Base-by-base conservation (phyloP, 2,888 invertebrate species). In the Ametastegia equiseti region DNA sequence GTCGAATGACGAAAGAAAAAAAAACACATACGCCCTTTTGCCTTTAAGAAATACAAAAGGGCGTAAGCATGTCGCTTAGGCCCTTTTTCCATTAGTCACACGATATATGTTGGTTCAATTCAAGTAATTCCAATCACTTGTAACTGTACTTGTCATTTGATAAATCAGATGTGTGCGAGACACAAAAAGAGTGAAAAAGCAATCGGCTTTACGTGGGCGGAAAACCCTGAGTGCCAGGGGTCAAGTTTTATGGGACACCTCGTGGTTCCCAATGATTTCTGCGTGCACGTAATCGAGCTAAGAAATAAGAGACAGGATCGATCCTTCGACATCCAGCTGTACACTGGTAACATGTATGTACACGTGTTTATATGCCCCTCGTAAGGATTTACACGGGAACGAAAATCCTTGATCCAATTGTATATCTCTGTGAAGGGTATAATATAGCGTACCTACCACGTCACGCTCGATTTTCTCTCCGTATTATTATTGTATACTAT, bases 341-440 rank as follows among this genome's bases (percentile, higher is more conserved):
- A 65, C 6, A 33, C n/a, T 2, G 15, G 15, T 54, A 1, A 19
- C 19, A 54, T 7, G n/a, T 54, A 36, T n/a, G 27, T 33, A 2
- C n/a, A 9, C 30, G 15, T 36, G 63, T 65, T n/a, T 65, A 36
- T 19, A 36, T 5, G 15, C n/a, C 7, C 15, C 27, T 65, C 3
- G 15, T n/a, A n/a, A n/a, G 36, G 15, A 65, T 65, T 65, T 1
- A 33, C 63, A 65, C 63, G 7, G 27, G 54, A 9, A 54, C 54
- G 54, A 3, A 11, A 39, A 69, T 27, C 69, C 69, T 69, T 69
- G 69, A 69, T 69, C 69, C 69, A 69, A 42, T 69, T 42, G 27
- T 69, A 39, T n/a, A 36, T 42, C n/a, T 39, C 27, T 42, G 23
- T 2, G 1, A 7, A n/a, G 63, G 63, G n/a, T 39, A n/a, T n/a